Percentiles rank a stretch among this genome's conserved stretches.
phyloP scores from a whole-genome alignment of 2,888 invertebrate genomes.

The Papilio protenor region DNA sequence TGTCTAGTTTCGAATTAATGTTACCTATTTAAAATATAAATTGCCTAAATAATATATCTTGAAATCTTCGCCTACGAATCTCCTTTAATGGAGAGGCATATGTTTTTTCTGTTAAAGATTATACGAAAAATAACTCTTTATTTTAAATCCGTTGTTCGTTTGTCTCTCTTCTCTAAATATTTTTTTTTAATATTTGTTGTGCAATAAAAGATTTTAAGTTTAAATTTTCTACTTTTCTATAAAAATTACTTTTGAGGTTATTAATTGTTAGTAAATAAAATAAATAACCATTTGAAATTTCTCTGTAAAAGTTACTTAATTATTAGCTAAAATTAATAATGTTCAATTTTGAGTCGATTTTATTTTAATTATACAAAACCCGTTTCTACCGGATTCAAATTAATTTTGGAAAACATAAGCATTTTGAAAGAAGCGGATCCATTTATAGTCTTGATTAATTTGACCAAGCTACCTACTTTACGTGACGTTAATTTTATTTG shows the following conservation, averaged over 20 bases:
- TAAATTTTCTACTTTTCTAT: too few relatives aligned
- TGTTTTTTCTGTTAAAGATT: neutral
- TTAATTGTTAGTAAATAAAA: too few relatives aligned
- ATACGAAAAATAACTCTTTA: neutral
- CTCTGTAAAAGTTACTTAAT: too few relatives aligned
- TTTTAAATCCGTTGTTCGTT: neutral
- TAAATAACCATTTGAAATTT: too few relatives aligned
- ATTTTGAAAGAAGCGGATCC: neutral
- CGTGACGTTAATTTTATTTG: constrained; percentile 10
- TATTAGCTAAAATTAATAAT: neutral
- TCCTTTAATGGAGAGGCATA: neutral
- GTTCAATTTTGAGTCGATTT: neutral
- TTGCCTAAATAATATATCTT: constrained; percentile 3
- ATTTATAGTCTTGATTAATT: constrained; percentile 5
- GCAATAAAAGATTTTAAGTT: too few relatives aligned
- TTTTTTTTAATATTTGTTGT: too few relatives aligned
- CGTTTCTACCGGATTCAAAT: neutral
- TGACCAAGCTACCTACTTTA: constrained; percentile 10
- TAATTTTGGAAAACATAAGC: constrained; percentile 4
- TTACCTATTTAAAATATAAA: constrained; percentile 22
- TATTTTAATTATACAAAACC: neutral
- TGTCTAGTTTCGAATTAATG: constrained; percentile 1
- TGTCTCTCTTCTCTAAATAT: too few relatives aligned
- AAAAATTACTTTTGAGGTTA: too few relatives aligned
- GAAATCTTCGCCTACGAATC: neutral